Evolutionary conservation across 1,140 invertebrate species (phyloP), one percentile per base, ranked within the genome.

Genomic region (Drosophila punjabiensis): DNA sequence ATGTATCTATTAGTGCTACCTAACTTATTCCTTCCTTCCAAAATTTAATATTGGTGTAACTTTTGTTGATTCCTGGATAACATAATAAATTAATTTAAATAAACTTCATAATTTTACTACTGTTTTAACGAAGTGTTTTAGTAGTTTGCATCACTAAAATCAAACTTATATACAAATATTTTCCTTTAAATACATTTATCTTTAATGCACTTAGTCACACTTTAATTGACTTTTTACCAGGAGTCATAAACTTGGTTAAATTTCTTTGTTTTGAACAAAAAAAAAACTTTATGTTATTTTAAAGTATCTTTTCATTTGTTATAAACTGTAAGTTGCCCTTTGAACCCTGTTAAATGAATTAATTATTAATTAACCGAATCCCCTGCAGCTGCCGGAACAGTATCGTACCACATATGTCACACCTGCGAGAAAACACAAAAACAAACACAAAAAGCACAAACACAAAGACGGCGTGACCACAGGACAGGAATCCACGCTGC

Each of bases 401-500:
- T 99, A 99, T 95, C 95, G 98, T 67, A 97, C 98, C 92, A 96
- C 98, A 81, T 98, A 97, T 94, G 97, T 98, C 90, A 96, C 97
- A 79, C 97, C 98, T 64, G 96, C 97, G 80, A 97, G 97, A 93
- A 98, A 98, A 94, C 97, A 98, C 87, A 98, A 98, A 93, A 97
- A 97, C 87, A 98, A 98, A 94, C 97, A 99, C 87, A 99, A 99
- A 95, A 98, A 98, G 92, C 97, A 98, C 92, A 98, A 98, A 94
- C 96, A 98, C 84, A 97, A 98, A 94, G 96, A 96, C 78, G 96
- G 96, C 28, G 96, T 95, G 95, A 66, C 96, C 95, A 77, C 86
- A 9, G 85, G 85, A 28, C 96, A 96, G 82, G 96, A 96, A 88
- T 95, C 95, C 47, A 94, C 95, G 7, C 93, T 95, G 11, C 94